Percentiles rank a stretch among this genome's conserved stretches.
Evolutionary conservation across 2,888 invertebrate species (phyloP).

Genomic region (Troides oblongomaculatus): DNA sequence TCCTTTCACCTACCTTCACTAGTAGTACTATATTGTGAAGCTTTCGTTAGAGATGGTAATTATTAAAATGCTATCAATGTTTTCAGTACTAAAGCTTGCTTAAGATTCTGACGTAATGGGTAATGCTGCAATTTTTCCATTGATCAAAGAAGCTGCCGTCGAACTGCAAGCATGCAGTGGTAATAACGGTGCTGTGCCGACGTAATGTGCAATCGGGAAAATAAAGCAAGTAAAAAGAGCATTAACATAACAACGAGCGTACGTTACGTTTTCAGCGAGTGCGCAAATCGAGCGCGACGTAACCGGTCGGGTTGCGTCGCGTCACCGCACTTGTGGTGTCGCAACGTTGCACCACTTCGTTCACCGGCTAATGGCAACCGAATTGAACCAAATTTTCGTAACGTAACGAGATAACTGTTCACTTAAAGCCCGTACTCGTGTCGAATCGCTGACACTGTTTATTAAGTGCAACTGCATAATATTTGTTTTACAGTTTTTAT

Average conservation of each 20-base stretch:
- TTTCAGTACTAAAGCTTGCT: not conserved
- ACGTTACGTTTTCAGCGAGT: conserved; percentile 41
- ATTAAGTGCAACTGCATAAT: not conserved
- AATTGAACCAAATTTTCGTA: conserved; percentile 13
- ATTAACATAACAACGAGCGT: conserved; percentile 39
- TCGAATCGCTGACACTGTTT: not conserved
- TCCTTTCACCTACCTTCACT: not conserved
- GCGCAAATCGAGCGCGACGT: conserved; percentile 49
- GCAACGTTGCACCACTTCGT: conserved; percentile 33
- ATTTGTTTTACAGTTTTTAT: not conserved
- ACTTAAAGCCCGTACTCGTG: not conserved
- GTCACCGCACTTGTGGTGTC: conserved; percentile 36
- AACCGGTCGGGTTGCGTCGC: conserved; percentile 36
- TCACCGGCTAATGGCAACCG: conserved; percentile 26
- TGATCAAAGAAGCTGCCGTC: not conserved
- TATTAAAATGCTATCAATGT: not conserved
- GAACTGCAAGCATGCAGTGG: not conserved
- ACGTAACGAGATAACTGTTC: conserved; percentile 25
- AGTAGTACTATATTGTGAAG: too few species aligned
- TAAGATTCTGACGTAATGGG: not conserved
- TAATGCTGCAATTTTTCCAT: not conserved
- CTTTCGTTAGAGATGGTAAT: too few species aligned
- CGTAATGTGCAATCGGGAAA: not conserved
- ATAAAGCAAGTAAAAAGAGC: conserved; percentile 9
- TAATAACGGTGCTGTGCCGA: not conserved